These are phyloP conservation scores for Pangasius krempfi DNA, from an alignment of 2,797 vertebrate species.

Conservation along the genomic window DNA sequence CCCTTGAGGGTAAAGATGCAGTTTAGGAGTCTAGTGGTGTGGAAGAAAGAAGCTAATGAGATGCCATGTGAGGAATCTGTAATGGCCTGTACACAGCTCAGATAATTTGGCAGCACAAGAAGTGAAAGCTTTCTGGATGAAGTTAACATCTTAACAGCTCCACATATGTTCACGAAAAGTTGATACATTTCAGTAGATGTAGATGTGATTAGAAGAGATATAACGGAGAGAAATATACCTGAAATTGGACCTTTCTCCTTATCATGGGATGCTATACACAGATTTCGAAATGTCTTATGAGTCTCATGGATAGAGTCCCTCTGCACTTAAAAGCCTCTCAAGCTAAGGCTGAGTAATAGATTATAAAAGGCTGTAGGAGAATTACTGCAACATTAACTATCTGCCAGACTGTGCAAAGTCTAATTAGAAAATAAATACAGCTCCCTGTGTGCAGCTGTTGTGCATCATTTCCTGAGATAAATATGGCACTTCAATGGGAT, in stretches of 20 bases:
- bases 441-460: slow-evolving; percentile 18
- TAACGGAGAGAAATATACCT: not conserved
- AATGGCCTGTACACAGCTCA: not conserved
- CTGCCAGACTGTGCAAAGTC: slow-evolving; percentile 29
- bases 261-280: not conserved
- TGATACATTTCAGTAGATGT: not conserved
- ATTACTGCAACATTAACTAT: slow-evolving; percentile 29
- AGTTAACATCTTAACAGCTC: not conserved
- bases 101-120: not conserved
- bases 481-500: slow-evolving; percentile 1
- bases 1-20: not conserved
- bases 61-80: not conserved
- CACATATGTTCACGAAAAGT: not conserved
- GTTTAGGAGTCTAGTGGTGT: not conserved
- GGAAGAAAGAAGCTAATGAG: not conserved
- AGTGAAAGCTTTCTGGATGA: not conserved
- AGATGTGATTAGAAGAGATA: no score
- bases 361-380: slow-evolving; percentile 4
- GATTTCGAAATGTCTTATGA: not conserved
- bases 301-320: slow-evolving; percentile 13
- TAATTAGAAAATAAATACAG: slow-evolving; percentile 29
- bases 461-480: slow-evolving; percentile 31
- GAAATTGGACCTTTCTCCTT: not conserved
- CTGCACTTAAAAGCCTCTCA: slow-evolving; percentile 2
- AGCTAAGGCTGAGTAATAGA: not conserved